phyloP scores from a whole-genome alignment of 2,888 invertebrate genomes.

The Hemaris fuciformis region DNA sequence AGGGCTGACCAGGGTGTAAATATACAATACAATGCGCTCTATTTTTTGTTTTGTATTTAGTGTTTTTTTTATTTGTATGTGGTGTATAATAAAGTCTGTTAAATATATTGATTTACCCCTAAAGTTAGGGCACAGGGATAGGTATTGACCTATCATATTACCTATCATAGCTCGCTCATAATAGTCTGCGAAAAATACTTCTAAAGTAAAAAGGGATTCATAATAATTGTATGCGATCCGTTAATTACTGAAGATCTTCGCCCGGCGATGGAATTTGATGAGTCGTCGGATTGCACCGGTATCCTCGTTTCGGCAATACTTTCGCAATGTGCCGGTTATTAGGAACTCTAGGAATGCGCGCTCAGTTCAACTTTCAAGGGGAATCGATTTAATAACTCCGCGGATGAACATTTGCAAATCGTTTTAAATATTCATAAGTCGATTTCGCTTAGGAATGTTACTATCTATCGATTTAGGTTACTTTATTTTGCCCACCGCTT shows the following conservation, averaged over 20 bases:
- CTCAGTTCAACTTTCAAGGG: constrained; percentile 18
- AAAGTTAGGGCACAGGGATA: no score
- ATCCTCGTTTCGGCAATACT: background rate
- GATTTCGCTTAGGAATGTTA: background rate
- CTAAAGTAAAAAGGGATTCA: background rate
- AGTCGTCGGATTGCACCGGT: constrained; percentile 1
- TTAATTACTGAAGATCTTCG: constrained; percentile 35
- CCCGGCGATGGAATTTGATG: constrained; percentile 21
- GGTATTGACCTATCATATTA: no score
- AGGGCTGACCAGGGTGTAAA: no score
- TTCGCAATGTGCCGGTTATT: constrained; percentile 24
- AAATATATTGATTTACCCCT: no score
- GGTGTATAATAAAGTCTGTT: no score
- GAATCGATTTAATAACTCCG: constrained; percentile 18
- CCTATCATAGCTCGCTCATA: no score
- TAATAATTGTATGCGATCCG: background rate
- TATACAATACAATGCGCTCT: no score
- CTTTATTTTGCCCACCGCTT: no score
- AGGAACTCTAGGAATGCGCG: constrained; percentile 31
- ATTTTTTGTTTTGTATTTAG: no score
- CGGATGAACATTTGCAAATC: background rate
- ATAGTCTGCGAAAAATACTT: background rate
- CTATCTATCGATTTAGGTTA: background rate
- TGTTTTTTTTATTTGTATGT: no score
- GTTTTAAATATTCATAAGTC: background rate